Base-by-base conservation (phyloP, 2,888 invertebrate genomes). In the Autographa gamma region DNA sequence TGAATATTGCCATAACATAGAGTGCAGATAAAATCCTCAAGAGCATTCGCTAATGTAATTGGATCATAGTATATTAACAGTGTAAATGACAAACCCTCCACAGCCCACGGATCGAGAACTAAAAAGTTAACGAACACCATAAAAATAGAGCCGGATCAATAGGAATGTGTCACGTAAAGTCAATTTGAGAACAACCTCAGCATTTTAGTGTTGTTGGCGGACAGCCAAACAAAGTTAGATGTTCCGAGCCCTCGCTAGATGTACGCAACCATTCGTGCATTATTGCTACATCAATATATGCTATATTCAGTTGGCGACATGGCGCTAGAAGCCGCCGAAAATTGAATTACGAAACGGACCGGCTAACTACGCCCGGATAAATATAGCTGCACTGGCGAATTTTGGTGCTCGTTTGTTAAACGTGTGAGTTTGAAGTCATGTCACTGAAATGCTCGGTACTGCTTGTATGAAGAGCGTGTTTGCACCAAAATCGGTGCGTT, bases 141-240 rank as follows among this genome's bases (percentile, higher is more conserved):
- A 71, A 66, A 79, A 80, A 79, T 80, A 76, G 70, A 70, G 73
- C 59, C 73, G 64, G 71, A 79, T 80, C 77, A 71, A 71, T 80
- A 71, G 66, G 68, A 76, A 80, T 71, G 80, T 80, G 80, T 82
- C 80, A 82, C 70, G 67, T 60, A 65, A 65, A 74, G 59, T 63
- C 63, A 66, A 69, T 74, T 71, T 69, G 69, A 63, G 72, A 83
- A 77, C 69, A 63, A 64, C 63, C 75, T 72, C 71, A 72, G 69
- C 56, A 67, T 75, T 80, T 74, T 70, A 72, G 74, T 72, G 63
- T 66, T 63, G 43, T 64, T 80, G 80, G 80, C 70, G 11, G 5
- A 4, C 4, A 14, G 80, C 80, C 83, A 81, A 52, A 54, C 31
- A 48, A 56, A 34, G 48, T 61, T 48, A 64, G 65, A 56, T 66